phyloP scores from a whole-genome alignment of 2,797 vertebrate genomes.

The Etheostoma nigrum region DNA sequence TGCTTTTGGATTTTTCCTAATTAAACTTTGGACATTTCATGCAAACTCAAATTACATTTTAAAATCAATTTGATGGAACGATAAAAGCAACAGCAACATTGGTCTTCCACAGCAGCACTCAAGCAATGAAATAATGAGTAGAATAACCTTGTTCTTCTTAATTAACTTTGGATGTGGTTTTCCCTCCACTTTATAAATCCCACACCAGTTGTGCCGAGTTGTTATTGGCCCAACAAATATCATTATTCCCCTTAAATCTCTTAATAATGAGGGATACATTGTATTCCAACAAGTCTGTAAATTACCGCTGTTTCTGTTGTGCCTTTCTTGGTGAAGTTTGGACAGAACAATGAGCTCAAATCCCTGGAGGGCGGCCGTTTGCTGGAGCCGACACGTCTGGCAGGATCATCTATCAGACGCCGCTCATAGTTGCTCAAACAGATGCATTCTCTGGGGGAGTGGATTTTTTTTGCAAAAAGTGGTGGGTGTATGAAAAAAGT shows the following conservation, averaged over 20 bases:
- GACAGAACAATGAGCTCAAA: constrained; percentile 2
- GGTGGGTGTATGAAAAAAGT: constrained; percentile 50
- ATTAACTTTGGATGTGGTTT: not conserved
- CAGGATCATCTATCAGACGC: constrained; percentile 33
- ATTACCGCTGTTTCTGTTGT: not conserved
- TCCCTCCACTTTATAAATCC: not conserved
- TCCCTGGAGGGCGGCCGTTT: not conserved
- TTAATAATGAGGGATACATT: not conserved
- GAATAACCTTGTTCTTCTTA: not conserved
- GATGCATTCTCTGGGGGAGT: constrained; percentile 36
- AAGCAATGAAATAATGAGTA: not conserved
- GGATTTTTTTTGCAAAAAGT: constrained; percentile 43
- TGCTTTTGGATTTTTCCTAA: not conserved
- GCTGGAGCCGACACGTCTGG: constrained; percentile 27
- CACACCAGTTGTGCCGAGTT: not conserved
- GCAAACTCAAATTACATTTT: not conserved
- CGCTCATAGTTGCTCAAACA: constrained; percentile 41
- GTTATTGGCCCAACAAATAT: not conserved
- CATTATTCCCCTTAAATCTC: constrained; percentile 1
- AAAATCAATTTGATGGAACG: not conserved
- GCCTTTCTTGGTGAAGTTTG: constrained; percentile 26
- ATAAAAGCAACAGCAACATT: not conserved
- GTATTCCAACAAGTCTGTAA: not conserved
- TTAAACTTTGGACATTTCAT: not conserved
- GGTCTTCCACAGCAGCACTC: not conserved